A percentile compares a stretch with the other conserved stretches of the same genome.
Conservation (phyloP, 2,113 vertebrate genomes). For the Lagenorhynchus albirostris region DNA sequence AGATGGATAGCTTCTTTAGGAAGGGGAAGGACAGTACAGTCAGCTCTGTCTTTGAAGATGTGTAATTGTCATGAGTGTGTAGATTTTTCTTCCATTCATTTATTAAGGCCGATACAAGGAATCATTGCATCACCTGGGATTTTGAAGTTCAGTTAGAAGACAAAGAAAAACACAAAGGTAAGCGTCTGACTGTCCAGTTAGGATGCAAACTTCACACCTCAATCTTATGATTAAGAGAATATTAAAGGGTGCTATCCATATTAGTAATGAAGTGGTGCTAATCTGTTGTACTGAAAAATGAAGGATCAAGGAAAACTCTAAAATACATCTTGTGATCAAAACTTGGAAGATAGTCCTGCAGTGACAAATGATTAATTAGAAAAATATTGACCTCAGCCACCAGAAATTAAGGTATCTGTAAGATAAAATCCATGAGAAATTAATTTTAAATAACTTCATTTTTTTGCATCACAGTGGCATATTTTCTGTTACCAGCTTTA, state of each 20-base stretch:
- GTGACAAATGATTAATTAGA: conserved; percentile 29
- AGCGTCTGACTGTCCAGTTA: background rate
- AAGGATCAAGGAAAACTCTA: background rate
- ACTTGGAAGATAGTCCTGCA: background rate
- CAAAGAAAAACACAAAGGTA: background rate
- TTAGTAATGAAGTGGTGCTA: background rate
- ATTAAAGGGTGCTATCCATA: background rate
- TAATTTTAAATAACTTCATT: conserved; percentile 10
- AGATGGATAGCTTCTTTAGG: background rate
- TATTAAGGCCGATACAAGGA: background rate
- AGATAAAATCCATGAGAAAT: conserved; percentile 28
- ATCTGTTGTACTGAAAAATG: background rate
- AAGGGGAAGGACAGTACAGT: background rate
- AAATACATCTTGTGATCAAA: background rate
- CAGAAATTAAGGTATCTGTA: background rate
- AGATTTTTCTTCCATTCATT: background rate
- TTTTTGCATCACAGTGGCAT: background rate
- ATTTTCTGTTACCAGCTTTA: conserved; percentile 8
- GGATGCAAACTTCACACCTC: background rate
- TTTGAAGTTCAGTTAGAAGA: conserved; percentile 20
- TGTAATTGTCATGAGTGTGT: background rate
- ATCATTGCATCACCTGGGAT: background rate
- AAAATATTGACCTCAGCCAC: background rate
- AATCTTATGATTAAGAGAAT: background rate
- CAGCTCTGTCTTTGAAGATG: background rate